These are phyloP conservation scores for Dipodomys ordii DNA, from an alignment of 2,113 vertebrate species.

Conservation along the genomic window DNA sequence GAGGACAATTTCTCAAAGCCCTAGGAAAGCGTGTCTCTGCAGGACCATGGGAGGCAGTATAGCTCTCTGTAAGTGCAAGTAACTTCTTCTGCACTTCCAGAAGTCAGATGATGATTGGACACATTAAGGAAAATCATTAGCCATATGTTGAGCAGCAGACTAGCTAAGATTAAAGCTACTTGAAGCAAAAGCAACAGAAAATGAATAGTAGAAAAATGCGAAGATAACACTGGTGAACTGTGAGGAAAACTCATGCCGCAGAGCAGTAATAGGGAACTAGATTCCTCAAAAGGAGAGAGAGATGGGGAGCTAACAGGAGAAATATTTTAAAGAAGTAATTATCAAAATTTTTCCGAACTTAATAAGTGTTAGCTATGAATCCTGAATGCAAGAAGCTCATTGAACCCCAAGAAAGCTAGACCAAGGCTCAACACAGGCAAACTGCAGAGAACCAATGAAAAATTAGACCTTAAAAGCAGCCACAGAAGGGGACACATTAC, in stretches of 20 bases:
- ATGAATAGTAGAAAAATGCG: no score
- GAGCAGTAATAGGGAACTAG: no score
- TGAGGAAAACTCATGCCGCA: no score
- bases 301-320: background rate
- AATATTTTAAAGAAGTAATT: background rate
- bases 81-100: background rate
- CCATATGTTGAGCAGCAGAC: accelerated
- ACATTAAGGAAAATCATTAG: background rate
- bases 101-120: background rate
- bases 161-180: background rate
- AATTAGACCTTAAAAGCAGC: background rate
- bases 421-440: background rate
- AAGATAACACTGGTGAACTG: background rate
- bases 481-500: background rate
- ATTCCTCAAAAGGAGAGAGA: background rate
- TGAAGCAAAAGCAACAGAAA: background rate
- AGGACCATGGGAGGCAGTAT: background rate
- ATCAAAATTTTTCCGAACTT: background rate
- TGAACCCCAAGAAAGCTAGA: background rate
- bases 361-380: background rate
- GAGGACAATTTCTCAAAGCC: background rate
- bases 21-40: background rate
- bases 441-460: background rate
- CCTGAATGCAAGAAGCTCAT: background rate
- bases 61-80: background rate